Evolutionary conservation across 2,888 invertebrate species (phyloP), one percentile per base, ranked within the genome.

Genomic region (Toxonevra muliebris): DNA sequence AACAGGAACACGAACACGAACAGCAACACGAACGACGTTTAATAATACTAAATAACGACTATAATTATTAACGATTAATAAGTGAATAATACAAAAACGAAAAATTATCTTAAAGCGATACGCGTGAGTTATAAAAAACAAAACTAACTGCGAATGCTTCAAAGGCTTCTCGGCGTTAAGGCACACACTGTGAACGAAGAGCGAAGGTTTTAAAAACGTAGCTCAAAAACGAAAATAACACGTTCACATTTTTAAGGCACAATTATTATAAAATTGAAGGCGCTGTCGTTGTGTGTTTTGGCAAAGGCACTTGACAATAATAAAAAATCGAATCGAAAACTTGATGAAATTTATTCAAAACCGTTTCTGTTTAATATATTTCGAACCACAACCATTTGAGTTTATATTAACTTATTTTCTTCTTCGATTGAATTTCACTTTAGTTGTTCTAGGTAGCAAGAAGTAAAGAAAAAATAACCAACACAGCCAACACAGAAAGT

Each of bases 391-490:
- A 66, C 66, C 66, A 54, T 66, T 66, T 12, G 30, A 66, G 54
- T 53, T 30, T 4, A 30, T 30, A 30, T 30, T 30, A 30, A 30
- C 30, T 30, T 30, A 30, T 30, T 30, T 30, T 30, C 30, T 30
- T 30, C 30, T 30, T 2, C 30, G 30, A 30, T 30, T 30, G 30
- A 30, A 30, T 30, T 30, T 30, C 30, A 30, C 30, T 30, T 65
- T 58, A 65, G 52, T 59, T 58, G 41, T 17, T 50, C n/a, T 20
- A 52, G 52, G 13, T 30, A 58, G 59, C 65, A 41, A 65, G 50
- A 42, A 53, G 41, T 54, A 78, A 78, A 78, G 77, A 75, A 78
- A 76, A 74, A 72, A 77, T 74, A 72, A 43, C n/a, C 45, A 53
- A 17, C 42, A 40, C 43, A 53, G 66, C 70, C 59, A 71, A 70